These are phyloP conservation scores for Pipistrellus pygmaeus DNA, from an alignment of 2,797 vertebrate species.

Conservation along the genomic window DNA sequence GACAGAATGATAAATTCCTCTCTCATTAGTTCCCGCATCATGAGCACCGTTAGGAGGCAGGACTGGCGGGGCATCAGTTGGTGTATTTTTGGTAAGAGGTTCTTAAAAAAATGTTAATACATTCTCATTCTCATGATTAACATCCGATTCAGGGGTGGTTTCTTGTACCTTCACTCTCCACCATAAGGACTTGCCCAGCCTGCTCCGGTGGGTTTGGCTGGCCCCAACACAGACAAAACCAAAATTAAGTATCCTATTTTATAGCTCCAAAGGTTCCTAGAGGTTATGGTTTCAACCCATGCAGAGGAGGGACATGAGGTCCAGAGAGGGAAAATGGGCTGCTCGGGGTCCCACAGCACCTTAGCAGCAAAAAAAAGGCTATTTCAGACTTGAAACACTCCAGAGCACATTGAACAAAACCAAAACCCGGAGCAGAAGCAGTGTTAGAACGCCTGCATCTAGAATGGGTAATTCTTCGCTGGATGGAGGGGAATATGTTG, in stretches of 20 bases:
- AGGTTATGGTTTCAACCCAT: neutral
- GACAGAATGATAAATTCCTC: no score
- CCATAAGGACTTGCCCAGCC: neutral
- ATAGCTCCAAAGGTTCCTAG: neutral
- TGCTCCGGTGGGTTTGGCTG: neutral
- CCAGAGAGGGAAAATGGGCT: neutral
- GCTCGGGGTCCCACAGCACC: neutral
- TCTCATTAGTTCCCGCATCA: neutral
- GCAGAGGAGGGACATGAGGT: neutral
- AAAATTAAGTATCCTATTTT: neutral
- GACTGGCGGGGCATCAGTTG: neutral
- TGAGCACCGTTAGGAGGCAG: neutral
- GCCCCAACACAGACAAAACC: neutral
- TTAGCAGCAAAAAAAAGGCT: neutral
- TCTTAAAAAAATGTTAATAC: neutral
- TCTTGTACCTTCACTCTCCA: neutral
- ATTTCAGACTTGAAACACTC: neutral
- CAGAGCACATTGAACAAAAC: neutral
- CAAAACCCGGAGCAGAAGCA: neutral
- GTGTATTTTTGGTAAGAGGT: neutral
- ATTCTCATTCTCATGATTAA: no score
- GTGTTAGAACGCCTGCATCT: neutral
- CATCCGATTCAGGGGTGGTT: rapidly evolving
- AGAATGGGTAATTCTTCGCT: neutral
- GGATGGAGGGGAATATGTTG: rapidly evolving